These are phyloP conservation scores for Pyrocephalus nanus DNA, from an alignment of 2,797 vertebrate genomes.

Conservation along the genomic window DNA sequence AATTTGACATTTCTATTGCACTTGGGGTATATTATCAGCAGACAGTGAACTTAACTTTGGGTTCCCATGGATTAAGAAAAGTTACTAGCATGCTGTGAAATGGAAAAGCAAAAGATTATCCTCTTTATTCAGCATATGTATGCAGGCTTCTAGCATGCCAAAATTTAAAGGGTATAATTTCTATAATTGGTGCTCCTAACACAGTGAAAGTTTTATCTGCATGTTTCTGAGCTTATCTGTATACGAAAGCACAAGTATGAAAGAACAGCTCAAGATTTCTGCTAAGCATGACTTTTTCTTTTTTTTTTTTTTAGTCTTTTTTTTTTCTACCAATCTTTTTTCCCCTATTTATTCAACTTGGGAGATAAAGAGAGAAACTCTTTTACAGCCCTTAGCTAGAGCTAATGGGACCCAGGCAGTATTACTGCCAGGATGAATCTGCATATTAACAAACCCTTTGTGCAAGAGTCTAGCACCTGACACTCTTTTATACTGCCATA, in stretches of 20 bases:
- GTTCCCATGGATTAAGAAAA: conserved; percentile 14
- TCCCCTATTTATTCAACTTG: not conserved
- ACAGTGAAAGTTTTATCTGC: not conserved
- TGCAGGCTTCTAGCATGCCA: not conserved
- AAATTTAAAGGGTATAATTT: conserved; percentile 1
- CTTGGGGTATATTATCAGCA: conserved; percentile 26
- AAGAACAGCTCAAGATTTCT: not conserved
- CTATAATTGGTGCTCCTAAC: not conserved
- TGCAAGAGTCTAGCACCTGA: not conserved
- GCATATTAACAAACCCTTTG: not conserved
- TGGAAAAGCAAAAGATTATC: conserved; percentile 20
- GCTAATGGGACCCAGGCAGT: not conserved
- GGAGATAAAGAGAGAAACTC: not conserved
- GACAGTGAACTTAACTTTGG: conserved; percentile 16
- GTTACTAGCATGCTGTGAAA: conserved; percentile 4
- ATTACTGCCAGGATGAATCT: not conserved
- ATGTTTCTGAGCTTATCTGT: not conserved
- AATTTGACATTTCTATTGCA: conserved; percentile 27
- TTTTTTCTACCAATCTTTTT: not conserved
- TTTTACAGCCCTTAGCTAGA: not conserved
- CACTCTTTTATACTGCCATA: conserved; percentile 15
- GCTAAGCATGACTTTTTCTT: not conserved
- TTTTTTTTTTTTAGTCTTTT: not conserved
- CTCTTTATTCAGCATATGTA: not conserved
- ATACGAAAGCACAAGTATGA: not conserved